Percentiles rank a stretch among this genome's conserved stretches.
phyloP scores from a whole-genome alignment of 2,888 invertebrate species.

The Polyommatus iphigenia region DNA sequence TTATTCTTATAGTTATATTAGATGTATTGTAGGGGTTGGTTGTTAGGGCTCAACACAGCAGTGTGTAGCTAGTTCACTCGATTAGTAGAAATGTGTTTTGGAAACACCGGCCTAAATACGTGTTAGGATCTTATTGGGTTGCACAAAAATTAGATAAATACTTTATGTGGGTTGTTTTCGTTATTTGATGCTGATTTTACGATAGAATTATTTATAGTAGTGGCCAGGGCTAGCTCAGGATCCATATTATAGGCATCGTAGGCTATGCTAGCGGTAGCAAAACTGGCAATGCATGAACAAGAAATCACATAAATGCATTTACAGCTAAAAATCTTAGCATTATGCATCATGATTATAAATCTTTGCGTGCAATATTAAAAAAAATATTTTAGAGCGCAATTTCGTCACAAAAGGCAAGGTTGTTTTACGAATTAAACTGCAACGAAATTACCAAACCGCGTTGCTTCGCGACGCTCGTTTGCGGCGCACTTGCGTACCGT shows the following conservation, averaged over 20 bases:
- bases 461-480: background rate
- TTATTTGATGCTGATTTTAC: background rate
- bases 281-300: background rate
- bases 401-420: background rate
- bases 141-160: constrained; percentile 22
- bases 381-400: background rate
- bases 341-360: background rate
- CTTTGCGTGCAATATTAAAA: background rate
- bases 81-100: constrained; percentile 22
- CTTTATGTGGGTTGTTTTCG: background rate
- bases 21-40: constrained; percentile 25
- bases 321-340: background rate
- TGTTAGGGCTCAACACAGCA: constrained; percentile 16
- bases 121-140: constrained; percentile 27
- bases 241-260: background rate
- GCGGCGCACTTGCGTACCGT: constrained; percentile 1
- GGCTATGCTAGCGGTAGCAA: background rate
- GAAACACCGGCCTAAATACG: constrained; percentile 27
- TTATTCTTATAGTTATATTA: constrained; percentile 32
- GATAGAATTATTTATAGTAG: background rate
- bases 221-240: too few species aligned
- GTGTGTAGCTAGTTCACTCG: constrained; percentile 23
- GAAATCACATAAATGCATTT: background rate
- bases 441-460: background rate
- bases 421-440: constrained; percentile 7